phyloP scores from a whole-genome alignment of 2,113 vertebrate genomes.

The Sebastes fasciatus region DNA sequence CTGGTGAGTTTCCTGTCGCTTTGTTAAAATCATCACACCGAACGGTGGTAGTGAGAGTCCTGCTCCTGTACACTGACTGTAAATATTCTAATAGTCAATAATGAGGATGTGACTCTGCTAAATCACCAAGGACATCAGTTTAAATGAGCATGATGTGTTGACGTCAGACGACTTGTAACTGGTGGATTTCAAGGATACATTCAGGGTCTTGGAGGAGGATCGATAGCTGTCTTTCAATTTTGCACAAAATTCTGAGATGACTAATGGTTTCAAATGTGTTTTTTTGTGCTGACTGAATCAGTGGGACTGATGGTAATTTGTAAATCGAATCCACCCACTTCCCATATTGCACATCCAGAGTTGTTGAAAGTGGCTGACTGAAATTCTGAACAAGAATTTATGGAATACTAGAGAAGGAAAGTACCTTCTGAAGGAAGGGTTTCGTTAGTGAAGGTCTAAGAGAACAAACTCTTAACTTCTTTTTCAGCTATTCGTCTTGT shows the following conservation, averaged over 20 bases:
- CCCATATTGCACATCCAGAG: not conserved
- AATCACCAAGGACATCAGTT: no score
- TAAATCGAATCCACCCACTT: not conserved
- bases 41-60: not conserved
- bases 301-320: not conserved
- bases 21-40: no score
- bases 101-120: no score
- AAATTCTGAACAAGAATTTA: not conserved
- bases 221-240: not conserved
- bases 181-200: not conserved
- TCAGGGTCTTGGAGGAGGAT: not conserved
- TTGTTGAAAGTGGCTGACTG: no score
- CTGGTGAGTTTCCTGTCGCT: conserved; percentile 83
- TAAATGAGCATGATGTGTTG: not conserved
- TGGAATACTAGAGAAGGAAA: not conserved
- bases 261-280: not conserved
- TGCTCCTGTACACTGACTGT: not conserved
- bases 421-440: not conserved
- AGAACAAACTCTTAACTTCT: not conserved
- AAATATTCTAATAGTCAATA: no score
- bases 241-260: not conserved
- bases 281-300: conserved; percentile 2
- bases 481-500: no score
- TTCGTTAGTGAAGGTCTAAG: not conserved
- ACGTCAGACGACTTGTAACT: not conserved